A percentile compares a stretch with the other conserved stretches of the same genome.
These are phyloP conservation scores for Scaptomyza tumidula DNA, from an alignment of 2,888 invertebrate species.

Conservation along the genomic window DNA sequence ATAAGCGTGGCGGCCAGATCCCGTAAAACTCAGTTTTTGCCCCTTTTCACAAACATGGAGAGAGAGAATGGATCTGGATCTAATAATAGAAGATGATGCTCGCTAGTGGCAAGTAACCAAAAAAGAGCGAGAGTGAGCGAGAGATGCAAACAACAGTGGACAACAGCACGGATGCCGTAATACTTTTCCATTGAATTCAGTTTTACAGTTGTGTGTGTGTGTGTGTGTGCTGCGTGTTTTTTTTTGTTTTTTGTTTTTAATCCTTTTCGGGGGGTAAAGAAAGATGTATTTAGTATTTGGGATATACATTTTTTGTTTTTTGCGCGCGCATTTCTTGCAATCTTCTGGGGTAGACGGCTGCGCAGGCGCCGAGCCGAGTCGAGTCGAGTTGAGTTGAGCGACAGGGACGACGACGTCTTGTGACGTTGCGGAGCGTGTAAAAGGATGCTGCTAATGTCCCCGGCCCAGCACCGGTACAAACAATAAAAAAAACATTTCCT, in stretches of 20 bases:
- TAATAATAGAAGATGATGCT: slow-evolving; percentile 54
- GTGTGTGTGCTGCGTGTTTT: neutral
- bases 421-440: slow-evolving; percentile 61
- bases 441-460: slow-evolving; percentile 83
- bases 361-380: slow-evolving; percentile 63
- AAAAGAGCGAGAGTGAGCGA: slow-evolving; percentile 28
- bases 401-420: slow-evolving; percentile 41
- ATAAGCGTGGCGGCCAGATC: slow-evolving; percentile 67
- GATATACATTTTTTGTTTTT: slow-evolving; percentile 45
- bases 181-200: slow-evolving; percentile 34
- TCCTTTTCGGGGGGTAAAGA: slow-evolving; percentile 69
- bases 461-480: slow-evolving; percentile 1
- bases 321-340: slow-evolving; percentile 69
- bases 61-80: slow-evolving; percentile 26
- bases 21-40: slow-evolving; percentile 18
- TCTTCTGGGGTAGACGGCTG: slow-evolving; percentile 56
- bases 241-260: slow-evolving; percentile 45
- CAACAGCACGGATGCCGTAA: slow-evolving; percentile 57
- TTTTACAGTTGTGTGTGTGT: slow-evolving; percentile 12
- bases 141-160: slow-evolving; percentile 20
- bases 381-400: no score
- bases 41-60: slow-evolving; percentile 5
- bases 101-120: neutral
- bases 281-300: slow-evolving; percentile 1
- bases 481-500: slow-evolving; percentile 21